Percentiles rank a stretch among this genome's conserved stretches.
Conservation (phyloP, 2,888 invertebrate genomes). For the Phyllotreta striolata region DNA sequence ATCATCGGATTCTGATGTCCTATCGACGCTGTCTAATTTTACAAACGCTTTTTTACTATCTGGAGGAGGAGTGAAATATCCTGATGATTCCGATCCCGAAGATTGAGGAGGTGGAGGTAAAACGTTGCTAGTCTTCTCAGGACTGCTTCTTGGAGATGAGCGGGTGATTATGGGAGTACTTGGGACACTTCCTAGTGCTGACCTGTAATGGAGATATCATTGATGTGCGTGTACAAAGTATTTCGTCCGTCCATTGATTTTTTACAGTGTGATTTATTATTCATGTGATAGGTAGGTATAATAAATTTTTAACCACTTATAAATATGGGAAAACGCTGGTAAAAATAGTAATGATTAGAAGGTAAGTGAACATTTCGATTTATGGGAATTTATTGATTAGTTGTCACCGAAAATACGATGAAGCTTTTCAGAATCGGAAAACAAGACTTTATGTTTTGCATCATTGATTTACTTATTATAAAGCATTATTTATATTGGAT, state of each 20-base stretch:
- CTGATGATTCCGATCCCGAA: constrained; percentile 60
- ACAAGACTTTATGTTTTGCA: too few species aligned
- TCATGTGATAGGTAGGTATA: too few species aligned
- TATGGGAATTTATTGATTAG: too few species aligned
- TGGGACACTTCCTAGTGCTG: constrained; percentile 27
- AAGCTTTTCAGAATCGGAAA: too few species aligned
- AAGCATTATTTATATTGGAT: too few species aligned
- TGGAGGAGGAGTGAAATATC: constrained; percentile 60
- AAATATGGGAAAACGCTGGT: too few species aligned
- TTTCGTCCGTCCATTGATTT: not conserved
- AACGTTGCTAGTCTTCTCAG: constrained; percentile 22
- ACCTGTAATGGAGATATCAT: constrained; percentile 20
- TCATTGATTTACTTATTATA: too few species aligned
- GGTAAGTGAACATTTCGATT: too few species aligned
- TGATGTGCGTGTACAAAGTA: not conserved
- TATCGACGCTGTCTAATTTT: constrained; percentile 46
- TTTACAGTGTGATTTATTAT: too few species aligned
- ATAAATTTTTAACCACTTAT: too few species aligned
- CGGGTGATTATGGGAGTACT: constrained; percentile 38
- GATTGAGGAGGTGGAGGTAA: constrained; percentile 47
- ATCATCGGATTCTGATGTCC: constrained; percentile 35
- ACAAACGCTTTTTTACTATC: constrained; percentile 51
- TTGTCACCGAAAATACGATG: too few species aligned
- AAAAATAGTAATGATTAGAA: too few species aligned
- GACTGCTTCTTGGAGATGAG: constrained; percentile 38